Percentiles rank a stretch among this genome's conserved stretches.
Conservation (phyloP, 2,888 invertebrate species). For the Trachelus iudaicus region DNA sequence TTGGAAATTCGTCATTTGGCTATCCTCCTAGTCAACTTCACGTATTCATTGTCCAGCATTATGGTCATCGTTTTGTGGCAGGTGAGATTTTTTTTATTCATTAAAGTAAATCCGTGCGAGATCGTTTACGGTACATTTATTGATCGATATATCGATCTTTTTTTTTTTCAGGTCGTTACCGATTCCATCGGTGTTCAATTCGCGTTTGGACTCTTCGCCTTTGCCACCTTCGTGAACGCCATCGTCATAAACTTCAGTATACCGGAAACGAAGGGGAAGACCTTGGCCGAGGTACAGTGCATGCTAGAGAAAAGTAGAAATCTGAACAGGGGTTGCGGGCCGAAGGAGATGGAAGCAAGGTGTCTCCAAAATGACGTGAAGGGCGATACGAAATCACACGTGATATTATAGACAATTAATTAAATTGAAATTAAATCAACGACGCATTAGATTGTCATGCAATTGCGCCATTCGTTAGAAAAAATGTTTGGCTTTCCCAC, state of each 20-base stretch:
- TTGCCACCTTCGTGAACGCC: background rate
- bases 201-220: background rate
- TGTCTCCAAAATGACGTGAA: no score
- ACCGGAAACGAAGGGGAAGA: background rate
- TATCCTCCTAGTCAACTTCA: background rate
- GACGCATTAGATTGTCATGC: no score
- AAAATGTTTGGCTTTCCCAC: no score
- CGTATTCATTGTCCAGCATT: background rate
- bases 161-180: background rate
- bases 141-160: background rate
- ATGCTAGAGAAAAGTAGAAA: background rate
- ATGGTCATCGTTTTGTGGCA: background rate
- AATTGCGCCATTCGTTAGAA: no score
- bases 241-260: background rate
- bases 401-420: no score
- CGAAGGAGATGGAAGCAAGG: no score
- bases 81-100: background rate
- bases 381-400: no score
- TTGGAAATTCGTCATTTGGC: background rate
- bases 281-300: background rate
- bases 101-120: no score
- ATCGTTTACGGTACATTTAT: background rate
- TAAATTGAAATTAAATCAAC: no score
- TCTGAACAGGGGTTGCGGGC: no score
- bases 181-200: background rate